Evolutionary conservation across 2,797 vertebrate species (phyloP), one percentile per base, ranked within the genome.

Genomic region (Pseudochromis fuscus): DNA sequence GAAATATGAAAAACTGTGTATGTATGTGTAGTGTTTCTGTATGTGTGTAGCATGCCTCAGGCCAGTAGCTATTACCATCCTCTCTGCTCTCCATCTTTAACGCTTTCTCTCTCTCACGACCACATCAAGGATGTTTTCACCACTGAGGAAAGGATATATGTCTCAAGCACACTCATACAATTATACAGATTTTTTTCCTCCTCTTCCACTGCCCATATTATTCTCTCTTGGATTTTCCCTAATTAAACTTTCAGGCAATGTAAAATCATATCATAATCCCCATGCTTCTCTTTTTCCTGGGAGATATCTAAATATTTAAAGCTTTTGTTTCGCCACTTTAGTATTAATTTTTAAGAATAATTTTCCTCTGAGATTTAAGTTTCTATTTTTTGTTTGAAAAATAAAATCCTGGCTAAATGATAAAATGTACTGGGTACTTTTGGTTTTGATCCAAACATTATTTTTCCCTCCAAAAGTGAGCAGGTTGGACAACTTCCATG

Each of bases 191-290:
- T 5, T 2, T 25, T 5, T 48, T 31, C 40, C 19, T 46, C 33
- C 21, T 61, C 11, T 35, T 40, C 49, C 27, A 19, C 23, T 58
- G 25, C 56, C 42, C 58, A n/a, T 9, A 19, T 13, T 63, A 52
- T 31, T 75, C 53, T 42, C 37, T 52, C 23, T 48, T 35, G 18
- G 31, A 30, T 61, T 48, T 25, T 45, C 51, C 18, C 19, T 83
- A 59, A 77, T 78, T 72, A 80, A 75, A 79, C 60, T 71, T 75
- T 81, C 58, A 76, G 31, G 62, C 35, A 51, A 59, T 30, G 57
- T 75, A 28, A 63, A 37, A 59, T 51, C 38, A 67, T 42, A 70
- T 67, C 73, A 67, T 28, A 70, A 61, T 61, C 60, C 66, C 58
- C 12, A 21, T 31, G 31, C 16, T 18, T 48, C 25, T 48, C 38